Base-by-base conservation (phyloP, 2,888 invertebrate species). In the Nineta flava region DNA sequence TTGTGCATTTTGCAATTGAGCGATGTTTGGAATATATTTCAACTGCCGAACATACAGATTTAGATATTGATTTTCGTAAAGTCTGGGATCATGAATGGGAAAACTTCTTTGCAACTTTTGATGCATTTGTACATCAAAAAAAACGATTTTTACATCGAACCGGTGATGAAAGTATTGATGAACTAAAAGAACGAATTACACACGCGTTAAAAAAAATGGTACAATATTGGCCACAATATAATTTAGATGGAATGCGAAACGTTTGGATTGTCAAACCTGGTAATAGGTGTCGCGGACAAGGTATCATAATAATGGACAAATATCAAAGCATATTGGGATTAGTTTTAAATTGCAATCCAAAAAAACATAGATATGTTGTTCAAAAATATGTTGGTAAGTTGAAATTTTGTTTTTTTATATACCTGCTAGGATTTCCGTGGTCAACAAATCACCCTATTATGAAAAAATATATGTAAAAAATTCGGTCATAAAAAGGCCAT, bases 201-300 rank as follows among this genome's bases (percentile, higher is more conserved):
- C 74, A 76, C 52, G 66, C 83, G 38, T 64, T 91, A 50, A 75
- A 77, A 15, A 75, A 79, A 43, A 73, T 92, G 58, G 69, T 72
- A 13, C 76, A 75, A 51, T 79, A 75, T 61, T 88, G 87, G 84
- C 87, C 90, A 0, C 90, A 90, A 62, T 76, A 85, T 56, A 78
- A 82, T 34, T 75, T 87, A 55, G 94, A 95, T 63, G 95, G 94
- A 0, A 75, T 79, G 52, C 74, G 79, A 51, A 94, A 94, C 65
- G 80, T 93, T 56, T 95, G 95, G 94, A 94, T 95, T 54, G 78
- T 94, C 52, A 95, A 95, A 64, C 94, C 94, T 0, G 93, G 93
- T 1, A 92, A 91, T 58, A 88, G 90, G 63, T 93, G 93, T 57
- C 76, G 94, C 9, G 94, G 95, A 0, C 75, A 87, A 60, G 94